Evolutionary conservation across 1,140 invertebrate species (phyloP), one percentile per base, ranked within the genome.

Genomic region (Tetramorium alpestre): DNA sequence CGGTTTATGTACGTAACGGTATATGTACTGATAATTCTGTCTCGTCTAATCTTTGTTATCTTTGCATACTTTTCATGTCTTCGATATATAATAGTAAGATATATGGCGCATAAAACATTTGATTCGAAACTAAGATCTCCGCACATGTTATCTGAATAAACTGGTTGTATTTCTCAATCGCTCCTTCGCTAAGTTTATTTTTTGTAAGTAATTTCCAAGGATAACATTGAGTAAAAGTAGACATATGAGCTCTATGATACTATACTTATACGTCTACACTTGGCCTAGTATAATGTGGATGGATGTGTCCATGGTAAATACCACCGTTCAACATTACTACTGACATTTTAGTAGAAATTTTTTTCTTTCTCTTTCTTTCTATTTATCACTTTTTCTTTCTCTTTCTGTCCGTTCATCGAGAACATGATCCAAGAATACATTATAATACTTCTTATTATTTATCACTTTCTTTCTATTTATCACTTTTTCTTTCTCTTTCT

Each of bases 231-330:
- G 62, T 22, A 60, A 13, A 47, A 60, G 28, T 54, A 56, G 18
- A 3, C 22, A 33, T 75, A 84, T 49, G 41, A 84, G 54, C 41
- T 49, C 60, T 60, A 72, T 84, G 75, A 84, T 84, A 73, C 80
- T 47, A 38, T 54, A 73, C 33, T 58, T 70, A 33, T 84, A 47
- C 51, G 41, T 73, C 80, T 13, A 84, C 58, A 84, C 69, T 73
- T 73, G 54, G 41, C 41, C 22, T 38, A 25, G 16, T 16, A n/a
- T 7, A 69, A 84, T 18, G 67, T 82, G 67, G 80, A 82, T 73
- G 73, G 80, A 82, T 73, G 73, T n/a, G n/a, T 81, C 77, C 47
- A 81, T 62, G 54, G 80, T 54, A 84, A 75, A 62, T 84, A 84
- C 49, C 56, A 73, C 33, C 28, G 80, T 47, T 22, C 51, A 60